Evolutionary conservation across 2,888 invertebrate species (phyloP), one percentile per base, ranked within the genome.

Genomic region (Nematopogon swammerdamellus): DNA sequence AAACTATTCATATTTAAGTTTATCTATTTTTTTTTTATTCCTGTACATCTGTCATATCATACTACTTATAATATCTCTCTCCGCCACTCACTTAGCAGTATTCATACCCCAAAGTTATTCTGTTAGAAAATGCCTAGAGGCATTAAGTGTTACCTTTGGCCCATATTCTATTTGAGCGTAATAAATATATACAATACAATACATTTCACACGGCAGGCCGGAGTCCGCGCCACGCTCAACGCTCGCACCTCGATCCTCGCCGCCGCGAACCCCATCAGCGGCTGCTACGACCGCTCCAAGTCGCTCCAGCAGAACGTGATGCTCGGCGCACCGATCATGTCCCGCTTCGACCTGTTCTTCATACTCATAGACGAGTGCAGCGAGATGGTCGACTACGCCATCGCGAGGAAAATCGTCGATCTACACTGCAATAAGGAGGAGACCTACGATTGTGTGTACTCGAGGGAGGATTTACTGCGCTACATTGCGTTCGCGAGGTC

Each of bases 241-340:
- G 99, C 99, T 0, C 83, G 98, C 42, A 97, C 98, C 0, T 98
- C 97, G 0, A 98, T 99, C 57, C 77, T 99, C 51, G 99, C 99
- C 0, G 99, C 99, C 0, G 98, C 98, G 0, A 99, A 99, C 80
- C 99, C 99, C 0, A 87, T 97, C 29, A 94, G 94, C n/a, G 97
- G 98, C 0, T 86, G 97, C 29, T 99, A 99, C 71, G 97, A 99
- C 72, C 84, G 96, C 44, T 85, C 92, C 1, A 96, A 94, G 65
- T 93, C 96, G 0, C 75, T 99, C 3, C 94, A 96, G 60, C 96
- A 97, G 65, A 99, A 99, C 69, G 91, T 99, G 2, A 84, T 88
- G 0, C 76, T 99, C 16, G 89, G 94, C 0, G 96, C 98, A 0
- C 98, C 99, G 0, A 97, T 99, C 61, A 97, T 99, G 97, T 98